These are phyloP conservation scores for Acanthopleura granulata DNA, from an alignment of 2,888 invertebrate species.

Conservation along the genomic window DNA sequence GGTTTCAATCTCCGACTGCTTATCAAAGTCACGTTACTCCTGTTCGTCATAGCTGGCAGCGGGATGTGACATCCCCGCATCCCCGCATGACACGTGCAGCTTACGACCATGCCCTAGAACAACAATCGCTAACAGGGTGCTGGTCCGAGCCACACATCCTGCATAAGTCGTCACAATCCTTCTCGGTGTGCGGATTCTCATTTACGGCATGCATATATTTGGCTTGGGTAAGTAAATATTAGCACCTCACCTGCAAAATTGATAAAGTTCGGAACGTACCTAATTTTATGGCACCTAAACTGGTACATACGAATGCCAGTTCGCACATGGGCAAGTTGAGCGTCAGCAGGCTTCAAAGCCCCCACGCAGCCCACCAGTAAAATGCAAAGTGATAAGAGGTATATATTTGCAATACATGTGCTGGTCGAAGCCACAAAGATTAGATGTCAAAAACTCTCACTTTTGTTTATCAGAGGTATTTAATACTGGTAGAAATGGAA, in stretches of 20 bases:
- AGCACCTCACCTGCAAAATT: not conserved
- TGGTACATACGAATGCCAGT: not conserved
- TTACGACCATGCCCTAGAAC: not conserved
- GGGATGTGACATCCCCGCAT: too few species aligned
- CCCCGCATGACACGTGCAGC: not conserved
- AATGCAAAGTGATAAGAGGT: too few species aligned
- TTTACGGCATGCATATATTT: not conserved
- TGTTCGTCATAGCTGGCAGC: too few species aligned
- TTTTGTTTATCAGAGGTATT: too few species aligned
- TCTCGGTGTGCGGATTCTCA: constrained; percentile 1
- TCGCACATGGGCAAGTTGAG: not conserved
- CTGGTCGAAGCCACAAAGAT: too few species aligned
- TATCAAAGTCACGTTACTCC: not conserved
- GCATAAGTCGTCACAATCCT: not conserved
- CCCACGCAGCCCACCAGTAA: too few species aligned
- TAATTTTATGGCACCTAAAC: not conserved
- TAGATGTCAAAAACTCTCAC: too few species aligned
- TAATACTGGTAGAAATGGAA: too few species aligned
- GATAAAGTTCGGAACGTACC: not conserved
- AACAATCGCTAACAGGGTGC: not conserved
- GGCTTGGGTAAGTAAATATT: not conserved
- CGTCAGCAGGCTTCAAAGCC: too few species aligned
- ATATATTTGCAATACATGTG: too few species aligned
- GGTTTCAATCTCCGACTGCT: not conserved
- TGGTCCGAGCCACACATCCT: not conserved